Evolutionary conservation across 2,113 vertebrate genomes (phyloP).

Genomic region (Falco punctatus): DNA sequence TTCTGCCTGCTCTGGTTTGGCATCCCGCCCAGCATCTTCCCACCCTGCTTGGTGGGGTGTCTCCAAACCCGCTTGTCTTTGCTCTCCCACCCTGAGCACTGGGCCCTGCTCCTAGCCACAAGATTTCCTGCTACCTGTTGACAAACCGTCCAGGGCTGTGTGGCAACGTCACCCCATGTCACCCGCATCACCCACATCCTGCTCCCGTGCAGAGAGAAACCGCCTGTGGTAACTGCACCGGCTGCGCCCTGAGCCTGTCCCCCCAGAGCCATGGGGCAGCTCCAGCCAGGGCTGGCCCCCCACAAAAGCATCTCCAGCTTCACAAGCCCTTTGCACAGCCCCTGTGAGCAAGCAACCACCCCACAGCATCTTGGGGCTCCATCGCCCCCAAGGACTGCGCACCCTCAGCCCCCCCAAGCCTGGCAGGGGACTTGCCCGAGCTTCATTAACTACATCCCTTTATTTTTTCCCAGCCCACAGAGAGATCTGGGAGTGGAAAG

Average conservation of each 20-base stretch:
- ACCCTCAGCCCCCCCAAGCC: background rate
- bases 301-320: background rate
- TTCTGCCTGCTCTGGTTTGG: background rate
- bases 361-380: fast-evolving
- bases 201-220: background rate
- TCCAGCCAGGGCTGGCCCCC: background rate
- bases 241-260: fast-evolving
- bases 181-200: background rate
- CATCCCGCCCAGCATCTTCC: background rate
- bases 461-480: background rate
- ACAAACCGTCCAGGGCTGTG: background rate
- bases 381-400: fast-evolving
- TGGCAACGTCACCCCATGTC: background rate
- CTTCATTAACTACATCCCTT: background rate
- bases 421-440: background rate
- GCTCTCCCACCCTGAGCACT: background rate
- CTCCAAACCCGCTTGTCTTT: background rate
- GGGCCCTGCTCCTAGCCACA: background rate
- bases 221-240: fast-evolving
- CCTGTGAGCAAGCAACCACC: fast-evolving
- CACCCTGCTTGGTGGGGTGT: background rate
- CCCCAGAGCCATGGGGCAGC: background rate
- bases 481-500: background rate
- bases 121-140: conserved; percentile 42
- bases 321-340: background rate